Evolutionary conservation across 2,888 invertebrate species (phyloP).

Genomic region (Taphrorychus bicolor): DNA sequence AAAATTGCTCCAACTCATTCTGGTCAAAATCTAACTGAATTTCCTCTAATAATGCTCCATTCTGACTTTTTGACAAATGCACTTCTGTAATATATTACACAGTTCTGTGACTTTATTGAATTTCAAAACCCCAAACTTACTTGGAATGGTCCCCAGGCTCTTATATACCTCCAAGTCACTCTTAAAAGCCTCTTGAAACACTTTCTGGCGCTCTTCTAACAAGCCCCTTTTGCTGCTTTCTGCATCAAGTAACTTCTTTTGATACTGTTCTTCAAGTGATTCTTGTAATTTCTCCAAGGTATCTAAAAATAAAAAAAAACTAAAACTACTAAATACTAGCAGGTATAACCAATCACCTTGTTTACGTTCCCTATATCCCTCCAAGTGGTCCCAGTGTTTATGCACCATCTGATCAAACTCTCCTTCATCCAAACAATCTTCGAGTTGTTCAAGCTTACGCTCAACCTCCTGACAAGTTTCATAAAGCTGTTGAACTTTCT

Average conservation of each 20-base stretch:
- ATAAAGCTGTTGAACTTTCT: conserved; percentile 64
- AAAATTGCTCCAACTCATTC: conserved; percentile 69
- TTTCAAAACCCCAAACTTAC: conserved; percentile 54
- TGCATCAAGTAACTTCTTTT: conserved; percentile 63
- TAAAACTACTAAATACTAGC: conserved; percentile 1
- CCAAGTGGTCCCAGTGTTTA: conserved; percentile 75
- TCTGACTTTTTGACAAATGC: conserved; percentile 47
- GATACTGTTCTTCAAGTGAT: conserved; percentile 66
- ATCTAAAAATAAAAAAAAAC: conserved; percentile 47
- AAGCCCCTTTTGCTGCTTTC: conserved; percentile 66
- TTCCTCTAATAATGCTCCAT: conserved; percentile 67
- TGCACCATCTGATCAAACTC: conserved; percentile 75
- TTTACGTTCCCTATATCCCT: conserved; percentile 68
- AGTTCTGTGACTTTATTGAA: background rate
- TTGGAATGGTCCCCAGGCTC: conserved; percentile 67
- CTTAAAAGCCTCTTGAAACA: conserved; percentile 74
- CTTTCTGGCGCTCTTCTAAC: conserved; percentile 71
- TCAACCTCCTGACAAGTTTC: conserved; percentile 70
- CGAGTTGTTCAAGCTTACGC: conserved; percentile 68
- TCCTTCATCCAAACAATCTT: conserved; percentile 72
- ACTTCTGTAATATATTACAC: conserved; percentile 47
- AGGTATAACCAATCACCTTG: conserved; percentile 63
- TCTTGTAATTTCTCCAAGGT: conserved; percentile 60
- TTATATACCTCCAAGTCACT: conserved; percentile 71
- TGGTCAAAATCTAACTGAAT: conserved; percentile 68